Evolutionary conservation across 1,140 invertebrate genomes (phyloP), one percentile per base, ranked within the genome.

Genomic region (Drosophila punjabiensis): DNA sequence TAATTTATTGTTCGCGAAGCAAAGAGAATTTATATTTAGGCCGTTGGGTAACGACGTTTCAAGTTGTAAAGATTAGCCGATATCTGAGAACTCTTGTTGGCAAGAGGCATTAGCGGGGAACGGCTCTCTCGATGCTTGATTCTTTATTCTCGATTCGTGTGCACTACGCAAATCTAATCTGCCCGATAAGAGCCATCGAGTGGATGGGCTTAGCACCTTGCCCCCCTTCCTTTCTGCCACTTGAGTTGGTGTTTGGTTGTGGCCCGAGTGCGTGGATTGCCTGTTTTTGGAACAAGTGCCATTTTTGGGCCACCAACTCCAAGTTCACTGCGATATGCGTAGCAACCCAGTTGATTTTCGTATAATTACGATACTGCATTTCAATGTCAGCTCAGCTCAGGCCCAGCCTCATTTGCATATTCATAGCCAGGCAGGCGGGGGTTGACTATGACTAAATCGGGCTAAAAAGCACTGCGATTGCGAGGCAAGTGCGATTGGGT

Each of bases 81-180:
- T 74, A 73, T 50, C 70, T 61, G 30, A 13, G 33, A 37, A 39
- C 68, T 71, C 70, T 69, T 45, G 50, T 67, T 45, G 68, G 48
- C 20, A 55, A 53, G 47, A 41, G 41, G 37, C 39, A 39, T 50
- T 18, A 37, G 5, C 14, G 24, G 35, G 28, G 16, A 33, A 10
- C 11, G 1, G 10, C 8, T 50, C 48, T 66, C 59, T 24, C 14
- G 43, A 18, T 33, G 41, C 50, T 56, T 16, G 16, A 39, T n/a
- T 47, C 65, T 32, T 3, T 3, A 18, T 33, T 33, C 53, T 45
- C 18, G 28, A 18, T 32, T 41, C 65, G 53, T 70, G 55, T 66
- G 47, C 47, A 66, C 18, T 9, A 18, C 14, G 18, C 71, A 41
- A 74, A 68, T 77, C 76, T 78, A 78, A 78, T 78, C 76, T 43